Conservation (phyloP, 2,888 invertebrate genomes). For the Drosophila neonasuta region DNA sequence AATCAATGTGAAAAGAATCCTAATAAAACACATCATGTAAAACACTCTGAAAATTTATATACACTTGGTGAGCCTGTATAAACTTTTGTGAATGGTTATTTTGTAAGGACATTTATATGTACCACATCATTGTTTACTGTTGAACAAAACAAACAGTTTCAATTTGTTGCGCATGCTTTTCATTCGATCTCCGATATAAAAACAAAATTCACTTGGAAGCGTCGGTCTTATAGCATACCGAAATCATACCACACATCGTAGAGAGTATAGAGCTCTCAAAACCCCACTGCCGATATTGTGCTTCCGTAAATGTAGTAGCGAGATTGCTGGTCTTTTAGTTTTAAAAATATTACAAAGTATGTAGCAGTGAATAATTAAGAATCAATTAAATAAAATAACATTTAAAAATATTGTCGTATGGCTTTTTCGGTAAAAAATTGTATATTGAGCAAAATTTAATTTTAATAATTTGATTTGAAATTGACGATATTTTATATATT, state of each 20-base stretch:
- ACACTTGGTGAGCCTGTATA: slow-evolving; percentile 24
- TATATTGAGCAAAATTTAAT: not conserved
- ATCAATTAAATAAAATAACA: slow-evolving; percentile 19
- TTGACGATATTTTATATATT: not conserved
- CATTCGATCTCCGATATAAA: slow-evolving; percentile 8
- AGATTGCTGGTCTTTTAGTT: slow-evolving; percentile 28
- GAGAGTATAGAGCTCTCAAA: slow-evolving; percentile 18
- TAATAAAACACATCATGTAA: slow-evolving; percentile 63
- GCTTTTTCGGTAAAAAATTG: slow-evolving; percentile 13
- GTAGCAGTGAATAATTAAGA: slow-evolving; percentile 31
- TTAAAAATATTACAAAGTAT: slow-evolving; percentile 24
- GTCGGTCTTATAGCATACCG: slow-evolving; percentile 23
- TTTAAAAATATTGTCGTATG: slow-evolving; percentile 11
- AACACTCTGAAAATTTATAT: slow-evolving; percentile 27
- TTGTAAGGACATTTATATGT: slow-evolving; percentile 23
- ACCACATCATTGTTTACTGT: slow-evolving; percentile 17
- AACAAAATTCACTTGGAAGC: slow-evolving; percentile 29
- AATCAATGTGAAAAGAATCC: slow-evolving; percentile 56
- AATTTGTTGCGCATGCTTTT: slow-evolving; percentile 24
- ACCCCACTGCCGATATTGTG: slow-evolving; percentile 46
- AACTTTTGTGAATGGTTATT: slow-evolving; percentile 22
- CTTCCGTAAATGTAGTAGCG: slow-evolving; percentile 34
- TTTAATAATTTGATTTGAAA: not conserved
- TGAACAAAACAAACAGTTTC: slow-evolving; percentile 14
- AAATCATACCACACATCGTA: slow-evolving; percentile 23